Base-by-base conservation (phyloP, 92 coral and sea anemone species). In the Paragorgia papillata region DNA sequence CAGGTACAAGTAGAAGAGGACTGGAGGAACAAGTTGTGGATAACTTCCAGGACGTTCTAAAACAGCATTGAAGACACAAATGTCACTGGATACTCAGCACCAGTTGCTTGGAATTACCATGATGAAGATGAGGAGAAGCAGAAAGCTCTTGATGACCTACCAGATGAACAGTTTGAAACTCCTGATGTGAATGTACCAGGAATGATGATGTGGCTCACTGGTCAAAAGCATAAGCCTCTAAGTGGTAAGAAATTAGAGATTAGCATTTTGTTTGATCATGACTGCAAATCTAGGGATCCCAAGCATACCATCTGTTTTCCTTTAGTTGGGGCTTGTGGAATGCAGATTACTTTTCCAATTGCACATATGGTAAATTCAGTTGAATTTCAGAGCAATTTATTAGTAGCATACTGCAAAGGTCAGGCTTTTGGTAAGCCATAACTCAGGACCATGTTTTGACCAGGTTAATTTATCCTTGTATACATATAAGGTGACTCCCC, bases 11-110 rank as follows among this genome's bases (percentile, higher is more conserved):
- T 28, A 80, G 76, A 24, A 48, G 66, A 54, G 57, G n/a, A 21
- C 13, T 49, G 28, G 89, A 85, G 40, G 82, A 85, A 67, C 32
- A 44, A 9, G 28, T 85, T 39, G 76, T 85, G 63, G 89, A 85
- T 60, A 62, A 30, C 32, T 80, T 85, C 27, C 89, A 85, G 62
- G 89, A 85, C 68, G 66, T 85, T 55, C 40, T 85, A 26, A 71
- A n/a, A 30, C 31, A 73, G 25, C 54, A 25, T 80, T 10, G 89
- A 85, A 85, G 64, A 85, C 39, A 25, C 65, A 25, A 27, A 63
- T 66, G 70, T 75, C 22, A 31, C 62, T 43, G 75, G 76, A 15
- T 80, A 79, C 49, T 49, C 80, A 9, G 89, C 82, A 30, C 77
- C 89, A 7, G 73, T 80, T n/a, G 81, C 82, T 0, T 85, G 84